phyloP scores from a whole-genome alignment of 2,113 vertebrate genomes.

The Chiloscyllium plagiosum region DNA sequence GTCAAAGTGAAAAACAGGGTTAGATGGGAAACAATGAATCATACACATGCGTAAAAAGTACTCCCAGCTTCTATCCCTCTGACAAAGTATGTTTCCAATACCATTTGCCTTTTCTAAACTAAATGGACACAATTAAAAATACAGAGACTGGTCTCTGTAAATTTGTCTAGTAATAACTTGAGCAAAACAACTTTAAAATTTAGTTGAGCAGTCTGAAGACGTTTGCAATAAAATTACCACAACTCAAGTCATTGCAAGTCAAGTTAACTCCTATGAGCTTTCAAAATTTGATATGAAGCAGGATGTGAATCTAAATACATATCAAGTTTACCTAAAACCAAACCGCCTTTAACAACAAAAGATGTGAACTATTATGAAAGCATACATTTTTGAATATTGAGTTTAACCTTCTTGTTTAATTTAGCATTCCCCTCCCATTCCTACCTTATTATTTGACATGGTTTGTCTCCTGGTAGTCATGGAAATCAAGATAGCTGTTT shows the following conservation, averaged over 20 bases:
- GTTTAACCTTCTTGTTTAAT: not conserved
- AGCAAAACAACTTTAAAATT: not conserved
- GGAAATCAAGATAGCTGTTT: slow-evolving; percentile 10
- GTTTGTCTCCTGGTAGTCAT: not conserved
- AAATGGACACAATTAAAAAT: slow-evolving; percentile 31
- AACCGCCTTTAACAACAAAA: not conserved
- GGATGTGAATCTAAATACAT: not conserved
- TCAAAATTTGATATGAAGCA: not conserved
- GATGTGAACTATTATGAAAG: not conserved
- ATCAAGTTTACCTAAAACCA: not conserved
- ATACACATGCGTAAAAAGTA: not conserved
- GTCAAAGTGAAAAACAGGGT: slow-evolving; percentile 22
- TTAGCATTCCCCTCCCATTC: not conserved
- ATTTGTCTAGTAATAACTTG: not conserved
- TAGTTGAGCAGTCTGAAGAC: not conserved
- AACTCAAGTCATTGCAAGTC: not conserved
- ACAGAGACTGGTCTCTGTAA: not conserved
- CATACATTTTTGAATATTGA: not conserved
- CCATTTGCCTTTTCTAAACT: not conserved
- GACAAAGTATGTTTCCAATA: slow-evolving; percentile 35
- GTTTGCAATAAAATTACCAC: not conserved
- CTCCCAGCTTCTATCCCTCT: not conserved
- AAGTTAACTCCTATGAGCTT: not conserved
- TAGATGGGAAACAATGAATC: not conserved
- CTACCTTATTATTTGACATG: slow-evolving; percentile 28